Evolutionary conservation across 2,888 invertebrate species (phyloP).

Genomic region (Troilus luridus): DNA sequence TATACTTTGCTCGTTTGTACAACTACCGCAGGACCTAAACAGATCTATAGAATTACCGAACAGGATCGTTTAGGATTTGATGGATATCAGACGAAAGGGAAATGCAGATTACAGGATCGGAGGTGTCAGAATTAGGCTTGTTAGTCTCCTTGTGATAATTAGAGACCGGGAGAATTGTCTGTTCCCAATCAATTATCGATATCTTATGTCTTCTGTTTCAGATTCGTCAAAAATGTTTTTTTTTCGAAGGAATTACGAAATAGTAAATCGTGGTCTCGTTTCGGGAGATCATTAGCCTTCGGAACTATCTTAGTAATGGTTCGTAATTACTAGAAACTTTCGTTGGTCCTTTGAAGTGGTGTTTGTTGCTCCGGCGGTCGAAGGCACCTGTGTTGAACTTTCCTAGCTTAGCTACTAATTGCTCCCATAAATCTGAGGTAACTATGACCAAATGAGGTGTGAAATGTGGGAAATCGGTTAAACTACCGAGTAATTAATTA

Average conservation of each 20-base stretch:
- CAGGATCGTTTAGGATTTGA: neutral
- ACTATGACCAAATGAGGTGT: neutral
- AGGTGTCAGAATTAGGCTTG: conserved; percentile 24
- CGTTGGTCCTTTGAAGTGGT: neutral
- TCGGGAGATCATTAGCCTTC: neutral
- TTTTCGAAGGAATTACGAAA: neutral
- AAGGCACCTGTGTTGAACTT: neutral
- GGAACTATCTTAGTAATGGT: neutral
- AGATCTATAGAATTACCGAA: neutral
- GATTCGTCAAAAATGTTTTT: neutral
- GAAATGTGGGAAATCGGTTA: neutral
- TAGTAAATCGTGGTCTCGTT: neutral
- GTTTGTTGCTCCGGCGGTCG: neutral
- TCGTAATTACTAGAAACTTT: neutral
- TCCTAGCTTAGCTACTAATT: neutral
- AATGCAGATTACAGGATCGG: neutral
- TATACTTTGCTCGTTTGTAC: conserved; percentile 2
- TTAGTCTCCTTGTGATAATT: neutral
- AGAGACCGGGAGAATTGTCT: neutral
- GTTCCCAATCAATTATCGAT: neutral
- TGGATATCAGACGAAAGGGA: neutral
- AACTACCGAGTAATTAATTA: conserved; percentile 25
- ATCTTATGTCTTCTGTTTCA: neutral
- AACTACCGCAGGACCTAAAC: neutral
- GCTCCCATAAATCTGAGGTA: neutral